Base-by-base conservation (phyloP, 2,113 vertebrate genomes). In the Phalacrocorax aristotelis region DNA sequence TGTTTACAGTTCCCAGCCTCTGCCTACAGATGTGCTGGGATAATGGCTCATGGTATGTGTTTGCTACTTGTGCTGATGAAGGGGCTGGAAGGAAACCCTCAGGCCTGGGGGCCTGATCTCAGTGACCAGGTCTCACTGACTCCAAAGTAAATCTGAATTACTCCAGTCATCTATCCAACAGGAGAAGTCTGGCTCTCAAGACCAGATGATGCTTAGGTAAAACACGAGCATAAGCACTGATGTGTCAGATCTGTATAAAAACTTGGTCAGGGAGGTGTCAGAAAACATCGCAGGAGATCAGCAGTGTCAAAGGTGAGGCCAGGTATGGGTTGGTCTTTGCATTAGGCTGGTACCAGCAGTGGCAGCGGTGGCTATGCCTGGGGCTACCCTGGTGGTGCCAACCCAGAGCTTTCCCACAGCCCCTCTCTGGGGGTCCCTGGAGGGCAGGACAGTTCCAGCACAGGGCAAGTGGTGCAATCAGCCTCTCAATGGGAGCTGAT, bases 1-100 rank as follows among this genome's bases (percentile, higher is more conserved):
- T 95, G 93, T 91, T 97, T 91, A 89, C 87, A 38, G 48, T 79
- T 90, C 87, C 87, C 91, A 95, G 84, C 34, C 70, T 88, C 93
- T 87, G 62, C 78, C 75, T 89, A 77, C 54, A 72, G 83, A 71
- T 79, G 42, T 85, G 54, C 89, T 89, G 70, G 90, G 76, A 87
- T 93, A 87, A 46, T 78, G 48, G 76, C 9, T 87, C 13, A 1
- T 77, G 57, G 48, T 65, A 78, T 27, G 13, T 34, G 22, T 66
- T 94, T 46, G 77, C 57, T 46, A 60, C 46, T 82, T 77, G 66
- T 42, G 23, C n/a, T 76, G 77, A 49, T 48, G 78, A 78, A 93
- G 71, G 32, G 25, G 21, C 64, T 83, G 60, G 48, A 93, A 78
- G 46, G 58, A 93, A 88, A 54, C 22, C 18, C n/a, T 75, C 34